These are phyloP conservation scores for Intellagama lesueurii DNA, from an alignment of 2,797 vertebrate species.

Conservation along the genomic window DNA sequence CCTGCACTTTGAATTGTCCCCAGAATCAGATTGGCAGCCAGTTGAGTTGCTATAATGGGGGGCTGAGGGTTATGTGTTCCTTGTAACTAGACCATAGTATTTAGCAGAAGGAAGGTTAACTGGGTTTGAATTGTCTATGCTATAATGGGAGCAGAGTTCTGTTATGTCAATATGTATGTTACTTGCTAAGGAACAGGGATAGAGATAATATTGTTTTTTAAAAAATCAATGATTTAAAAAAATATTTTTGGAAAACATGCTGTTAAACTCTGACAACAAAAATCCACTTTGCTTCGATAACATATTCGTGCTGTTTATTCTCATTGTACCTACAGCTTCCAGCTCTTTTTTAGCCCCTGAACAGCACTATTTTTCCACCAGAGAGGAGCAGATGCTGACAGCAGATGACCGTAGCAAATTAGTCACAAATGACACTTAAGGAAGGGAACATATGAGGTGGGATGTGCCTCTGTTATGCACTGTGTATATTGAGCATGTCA, in stretches of 20 bases:
- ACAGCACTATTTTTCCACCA: conserved; percentile 3
- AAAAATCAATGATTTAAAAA: too few species aligned
- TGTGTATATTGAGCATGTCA: neutral
- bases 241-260: neutral
- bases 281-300: neutral
- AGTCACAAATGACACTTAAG: conserved; percentile 44
- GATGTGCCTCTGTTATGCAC: neutral
- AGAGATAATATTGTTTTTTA: neutral
- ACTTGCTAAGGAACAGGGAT: too few species aligned
- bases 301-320: neutral
- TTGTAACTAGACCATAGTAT: neutral
- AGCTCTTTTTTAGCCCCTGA: conserved; percentile 19
- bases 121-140: neutral
- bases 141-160: neutral
- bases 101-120: neutral
- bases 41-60: too few species aligned
- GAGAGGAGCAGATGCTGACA: neutral
- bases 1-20: too few species aligned
- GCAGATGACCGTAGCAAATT: conserved; percentile 31
- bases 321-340: conserved; percentile 26
- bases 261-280: neutral
- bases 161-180: neutral
- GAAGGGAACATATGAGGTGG: conserved; percentile 12
- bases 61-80: too few species aligned
- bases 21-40: too few species aligned